phyloP scores from a whole-genome alignment of 2,797 vertebrate species.

The Sebastes alutus region DNA sequence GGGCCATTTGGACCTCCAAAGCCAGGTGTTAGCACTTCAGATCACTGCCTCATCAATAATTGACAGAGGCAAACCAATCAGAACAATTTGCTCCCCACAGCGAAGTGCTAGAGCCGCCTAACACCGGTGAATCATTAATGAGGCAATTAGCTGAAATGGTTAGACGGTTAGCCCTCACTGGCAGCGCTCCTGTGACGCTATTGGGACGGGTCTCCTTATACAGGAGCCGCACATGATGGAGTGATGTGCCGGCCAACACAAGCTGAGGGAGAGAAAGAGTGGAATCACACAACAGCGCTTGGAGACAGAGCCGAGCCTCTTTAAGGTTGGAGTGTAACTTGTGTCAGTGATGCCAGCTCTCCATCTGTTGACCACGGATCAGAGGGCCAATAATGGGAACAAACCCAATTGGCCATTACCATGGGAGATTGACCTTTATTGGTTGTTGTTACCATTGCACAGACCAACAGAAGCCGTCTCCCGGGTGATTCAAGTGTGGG shows the following conservation, averaged over 20 bases:
- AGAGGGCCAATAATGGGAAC: constrained; percentile 77
- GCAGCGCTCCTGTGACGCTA: constrained; percentile 74
- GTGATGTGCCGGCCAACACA: constrained; percentile 48
- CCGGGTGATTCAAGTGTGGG: constrained; percentile 77
- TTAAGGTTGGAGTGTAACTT: constrained; percentile 55
- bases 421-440: constrained; percentile 81
- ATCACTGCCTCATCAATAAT: constrained; percentile 87
- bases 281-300: constrained; percentile 22
- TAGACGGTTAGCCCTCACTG: constrained; percentile 79
- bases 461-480: constrained; percentile 70
- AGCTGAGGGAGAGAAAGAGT: constrained; percentile 7
- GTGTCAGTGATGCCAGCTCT: constrained; percentile 64
- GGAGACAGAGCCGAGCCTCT: constrained; percentile 37
- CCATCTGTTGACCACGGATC: constrained; percentile 78
- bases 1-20: constrained; percentile 80
- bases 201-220: constrained; percentile 52
- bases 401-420: constrained; percentile 78
- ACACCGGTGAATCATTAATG: constrained; percentile 87
- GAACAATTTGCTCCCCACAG: constrained; percentile 87
- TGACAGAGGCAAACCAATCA: constrained; percentile 87
- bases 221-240: constrained; percentile 55
- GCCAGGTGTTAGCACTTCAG: constrained; percentile 85
- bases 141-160: constrained; percentile 87
- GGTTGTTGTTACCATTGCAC: constrained; percentile 75
- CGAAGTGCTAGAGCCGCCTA: constrained; percentile 85